Evolutionary conservation across 2,888 invertebrate genomes (phyloP), one percentile per base, ranked within the genome.

Genomic region (Drosophila nr. fundita): DNA sequence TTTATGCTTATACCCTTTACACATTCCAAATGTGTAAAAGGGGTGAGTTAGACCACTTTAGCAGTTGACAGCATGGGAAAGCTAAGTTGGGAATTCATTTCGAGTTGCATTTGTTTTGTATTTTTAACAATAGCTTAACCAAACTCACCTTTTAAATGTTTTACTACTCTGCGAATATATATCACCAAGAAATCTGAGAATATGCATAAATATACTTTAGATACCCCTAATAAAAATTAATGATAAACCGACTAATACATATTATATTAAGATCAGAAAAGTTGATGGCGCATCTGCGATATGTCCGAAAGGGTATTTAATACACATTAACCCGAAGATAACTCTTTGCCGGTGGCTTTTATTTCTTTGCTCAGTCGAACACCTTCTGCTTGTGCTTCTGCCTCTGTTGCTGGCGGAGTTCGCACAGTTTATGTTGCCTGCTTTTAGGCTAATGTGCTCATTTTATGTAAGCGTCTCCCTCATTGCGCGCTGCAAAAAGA

Each of bases 371-470:
- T 52, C 70, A 75, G 78, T 67, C 66, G 61, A 73, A 78, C 80
- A 73, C 82, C 78, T 81, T 32, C 66, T 50, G 59, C 42, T 32
- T 27, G 15, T 29, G 30, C 36, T 63, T 10, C 66, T 50, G 50
- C 27, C 40, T 15, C 32, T 15, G 36, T 34, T 40, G 45, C 67
- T 42, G 30, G 21, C 34, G 53, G 61, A 76, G 76, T 67, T 67
- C 29, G 72, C 72, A 68, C 53, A 66, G 72, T 63, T 76, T 73
- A 59, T 66, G 74, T 40, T 74, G 81, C 68, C 77, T 83, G 82
- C 83, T 82, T 82, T 83, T 80, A 80, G 83, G 83, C 83, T 83
- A 83, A 83, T 83, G 83, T 83, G 83, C 83, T 76, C 83, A 78
- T 83, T 83, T 82, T 70, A 73, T 73, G 71, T 80, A 80, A 73